Conservation (phyloP, 2,113 vertebrate species). For the Phylloscopus whistleri region DNA sequence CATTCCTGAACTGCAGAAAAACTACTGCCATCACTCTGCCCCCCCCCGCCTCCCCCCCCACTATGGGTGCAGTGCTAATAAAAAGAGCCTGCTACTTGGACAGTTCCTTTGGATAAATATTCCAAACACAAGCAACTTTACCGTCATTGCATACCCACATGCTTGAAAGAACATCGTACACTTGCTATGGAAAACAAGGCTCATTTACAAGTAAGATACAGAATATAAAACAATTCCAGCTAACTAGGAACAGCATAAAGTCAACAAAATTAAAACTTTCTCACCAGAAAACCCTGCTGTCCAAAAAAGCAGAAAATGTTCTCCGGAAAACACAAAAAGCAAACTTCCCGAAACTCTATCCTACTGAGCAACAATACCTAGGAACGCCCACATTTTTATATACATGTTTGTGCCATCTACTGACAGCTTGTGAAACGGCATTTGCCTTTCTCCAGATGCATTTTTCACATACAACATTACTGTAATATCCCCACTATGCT, state of each 20-base stretch:
- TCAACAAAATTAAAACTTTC: neutral
- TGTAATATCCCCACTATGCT: neutral
- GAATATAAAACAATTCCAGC: neutral
- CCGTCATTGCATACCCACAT: neutral
- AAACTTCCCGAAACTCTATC: conserved; percentile 18
- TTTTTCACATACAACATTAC: neutral
- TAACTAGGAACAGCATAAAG: neutral
- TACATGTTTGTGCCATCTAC: conserved; percentile 15
- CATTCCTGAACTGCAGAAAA: neutral
- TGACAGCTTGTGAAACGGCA: neutral
- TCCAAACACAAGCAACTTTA: neutral
- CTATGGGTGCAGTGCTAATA: neutral
- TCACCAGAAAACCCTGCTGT: conserved; percentile 2
- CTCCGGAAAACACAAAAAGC: neutral
- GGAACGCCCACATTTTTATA: neutral
- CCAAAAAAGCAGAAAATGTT: neutral
- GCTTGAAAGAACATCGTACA: neutral
- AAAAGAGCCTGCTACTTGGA: neutral
- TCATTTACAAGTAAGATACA: neutral
- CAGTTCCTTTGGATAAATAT: neutral
- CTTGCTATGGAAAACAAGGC: neutral
- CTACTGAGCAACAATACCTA: neutral
- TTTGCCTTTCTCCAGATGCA: neutral
- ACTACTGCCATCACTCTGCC: neutral
- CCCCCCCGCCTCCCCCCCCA: neutral